Evolutionary conservation across 2,888 invertebrate genomes (phyloP).

Genomic region (Ormyrus nitidulus): DNA sequence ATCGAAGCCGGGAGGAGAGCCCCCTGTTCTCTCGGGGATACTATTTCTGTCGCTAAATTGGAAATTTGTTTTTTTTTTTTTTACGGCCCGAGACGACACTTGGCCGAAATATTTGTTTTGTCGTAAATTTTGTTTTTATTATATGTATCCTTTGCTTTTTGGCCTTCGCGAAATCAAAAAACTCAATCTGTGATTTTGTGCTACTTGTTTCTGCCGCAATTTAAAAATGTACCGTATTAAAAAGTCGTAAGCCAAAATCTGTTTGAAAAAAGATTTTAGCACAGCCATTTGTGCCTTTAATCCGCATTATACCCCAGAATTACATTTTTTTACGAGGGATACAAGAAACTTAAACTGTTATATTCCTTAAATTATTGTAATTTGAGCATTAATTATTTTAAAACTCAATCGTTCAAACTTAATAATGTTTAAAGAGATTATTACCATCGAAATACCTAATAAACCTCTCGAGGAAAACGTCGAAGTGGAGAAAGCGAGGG

Average conservation of each 20-base stretch:
- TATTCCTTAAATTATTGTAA: too few relatives aligned
- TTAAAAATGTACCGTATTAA: too few relatives aligned
- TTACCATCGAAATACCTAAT: constrained; percentile 20
- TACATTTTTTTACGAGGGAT: constrained; percentile 10
- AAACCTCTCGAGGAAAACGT: constrained; percentile 26
- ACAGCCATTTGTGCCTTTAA: constrained; percentile 7
- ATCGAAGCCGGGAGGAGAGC: constrained; percentile 5
- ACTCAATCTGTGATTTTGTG: too few relatives aligned
- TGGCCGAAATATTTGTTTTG: background rate
- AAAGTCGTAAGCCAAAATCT: too few relatives aligned
- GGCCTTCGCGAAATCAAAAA: too few relatives aligned
- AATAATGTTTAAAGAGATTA: background rate
- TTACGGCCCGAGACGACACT: too few relatives aligned
- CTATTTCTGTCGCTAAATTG: constrained; percentile 20
- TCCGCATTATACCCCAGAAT: constrained; percentile 27
- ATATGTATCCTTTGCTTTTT: background rate
- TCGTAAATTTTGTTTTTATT: constrained; percentile 1
- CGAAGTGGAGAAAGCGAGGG: background rate
- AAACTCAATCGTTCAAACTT: background rate
- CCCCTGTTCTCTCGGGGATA: background rate
- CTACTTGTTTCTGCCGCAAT: too few relatives aligned
- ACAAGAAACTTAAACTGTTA: constrained; percentile 20
- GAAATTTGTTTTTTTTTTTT: background rate
- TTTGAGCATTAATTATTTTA: background rate
- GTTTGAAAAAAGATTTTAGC: background rate